Evolutionary conservation across 2,888 invertebrate species (phyloP).

Genomic region (Tridacna gigas): DNA sequence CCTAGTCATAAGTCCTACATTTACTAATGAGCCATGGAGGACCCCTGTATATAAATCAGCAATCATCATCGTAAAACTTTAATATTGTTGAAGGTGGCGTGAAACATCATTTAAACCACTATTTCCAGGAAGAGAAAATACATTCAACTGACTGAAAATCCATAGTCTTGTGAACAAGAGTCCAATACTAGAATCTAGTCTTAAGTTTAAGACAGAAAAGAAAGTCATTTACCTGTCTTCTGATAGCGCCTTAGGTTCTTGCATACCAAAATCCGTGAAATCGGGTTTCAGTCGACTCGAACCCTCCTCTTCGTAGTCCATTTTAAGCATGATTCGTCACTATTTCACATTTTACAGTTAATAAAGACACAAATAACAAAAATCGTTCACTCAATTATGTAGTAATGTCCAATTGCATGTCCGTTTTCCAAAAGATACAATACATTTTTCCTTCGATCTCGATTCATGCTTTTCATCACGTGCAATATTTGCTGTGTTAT

Average conservation of each 20-base stretch:
- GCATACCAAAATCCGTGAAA: constrained; percentile 6
- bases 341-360: constrained; percentile 3
- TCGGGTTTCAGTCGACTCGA: not conserved
- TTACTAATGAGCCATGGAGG: too few species aligned
- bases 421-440: too few species aligned
- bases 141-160: too few species aligned
- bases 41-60: too few species aligned
- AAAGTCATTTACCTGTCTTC: constrained; percentile 6
- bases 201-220: not conserved
- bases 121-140: too few species aligned
- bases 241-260: not conserved
- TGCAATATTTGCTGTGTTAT: constrained; percentile 23
- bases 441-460: constrained; percentile 20
- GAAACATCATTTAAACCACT: too few species aligned
- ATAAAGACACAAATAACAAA: not conserved
- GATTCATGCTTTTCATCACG: constrained; percentile 36
- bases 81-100: too few species aligned
- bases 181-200: not conserved
- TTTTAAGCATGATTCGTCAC: constrained; percentile 10
- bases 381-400: too few species aligned
- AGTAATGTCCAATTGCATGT: too few species aligned
- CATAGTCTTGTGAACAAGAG: not conserved
- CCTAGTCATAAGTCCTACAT: too few species aligned
- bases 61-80: too few species aligned
- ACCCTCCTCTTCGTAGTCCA: constrained; percentile 20